These are phyloP conservation scores for Abscondita cerata DNA, from an alignment of 2,888 invertebrate genomes.

Conservation along the genomic window DNA sequence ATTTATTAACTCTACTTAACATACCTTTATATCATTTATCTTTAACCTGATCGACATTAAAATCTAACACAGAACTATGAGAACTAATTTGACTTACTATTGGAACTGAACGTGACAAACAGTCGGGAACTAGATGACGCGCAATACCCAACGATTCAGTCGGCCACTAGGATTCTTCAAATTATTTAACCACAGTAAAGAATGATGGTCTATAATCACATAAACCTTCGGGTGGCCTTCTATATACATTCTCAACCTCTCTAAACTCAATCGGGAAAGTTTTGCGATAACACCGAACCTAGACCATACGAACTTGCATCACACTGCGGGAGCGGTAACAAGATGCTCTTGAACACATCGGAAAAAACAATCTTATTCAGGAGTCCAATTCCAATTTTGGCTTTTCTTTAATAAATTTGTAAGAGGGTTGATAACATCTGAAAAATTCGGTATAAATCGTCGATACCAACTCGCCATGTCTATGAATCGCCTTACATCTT, in stretches of 20 bases:
- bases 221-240: not conserved
- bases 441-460: not conserved
- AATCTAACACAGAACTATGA: not conserved
- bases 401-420: too few species aligned
- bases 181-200: not conserved
- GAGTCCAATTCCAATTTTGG: too few species aligned
- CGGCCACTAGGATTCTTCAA: not conserved
- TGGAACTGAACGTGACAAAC: not conserved
- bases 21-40: not conserved
- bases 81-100: not conserved
- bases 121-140: not conserved
- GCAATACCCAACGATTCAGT: not conserved
- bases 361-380: not conserved
- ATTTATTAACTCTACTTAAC: not conserved
- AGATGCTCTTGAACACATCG: not conserved
- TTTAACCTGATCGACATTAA: not conserved
- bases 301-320: not conserved
- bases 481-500: not conserved
- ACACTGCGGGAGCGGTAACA: not conserved
- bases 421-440: too few species aligned
- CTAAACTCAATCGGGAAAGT: too few species aligned
- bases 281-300: not conserved
- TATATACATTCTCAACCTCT: not conserved
- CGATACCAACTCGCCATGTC: not conserved
- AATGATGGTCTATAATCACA: constrained; percentile 1